A percentile compares a stretch with the other conserved stretches of the same genome.
Evolutionary conservation across 2,113 vertebrate genomes (phyloP).

Genomic region (Dolichotis patagonum): DNA sequence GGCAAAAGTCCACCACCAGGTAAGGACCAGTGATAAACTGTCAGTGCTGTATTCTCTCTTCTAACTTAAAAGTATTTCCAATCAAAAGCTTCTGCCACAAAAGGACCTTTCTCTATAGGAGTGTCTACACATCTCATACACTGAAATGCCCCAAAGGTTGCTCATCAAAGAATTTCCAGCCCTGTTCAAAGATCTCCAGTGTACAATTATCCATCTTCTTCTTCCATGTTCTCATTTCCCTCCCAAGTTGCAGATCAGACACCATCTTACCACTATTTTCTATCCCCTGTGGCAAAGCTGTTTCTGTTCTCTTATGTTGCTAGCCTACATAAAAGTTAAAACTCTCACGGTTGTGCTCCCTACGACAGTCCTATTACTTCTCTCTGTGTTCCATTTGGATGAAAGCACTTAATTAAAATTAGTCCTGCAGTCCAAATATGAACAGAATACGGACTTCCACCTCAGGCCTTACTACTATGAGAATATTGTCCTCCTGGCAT

Average conservation of each 20-base stretch:
- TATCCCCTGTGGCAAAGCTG: neutral
- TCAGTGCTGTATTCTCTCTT: neutral
- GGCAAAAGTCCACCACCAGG: neutral
- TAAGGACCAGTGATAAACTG: neutral
- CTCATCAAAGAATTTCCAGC: slow-evolving; percentile 17
- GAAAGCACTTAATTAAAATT: slow-evolving; percentile 33
- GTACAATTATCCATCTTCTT: neutral
- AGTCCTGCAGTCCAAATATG: neutral
- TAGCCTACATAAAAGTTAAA: neutral
- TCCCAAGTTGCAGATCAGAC: slow-evolving; percentile 29
- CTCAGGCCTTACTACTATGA: neutral
- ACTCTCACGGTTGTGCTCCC: neutral
- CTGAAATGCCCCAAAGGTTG: neutral
- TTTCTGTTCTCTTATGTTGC: neutral
- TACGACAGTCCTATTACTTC: neutral
- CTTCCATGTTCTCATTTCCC: neutral
- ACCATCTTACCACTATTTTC: neutral
- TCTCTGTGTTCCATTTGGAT: neutral
- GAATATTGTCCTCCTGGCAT: neutral
- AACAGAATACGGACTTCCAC: slow-evolving; percentile 4
- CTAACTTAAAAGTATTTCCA: slow-evolving; percentile 23
- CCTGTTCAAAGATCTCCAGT: slow-evolving; percentile 25
- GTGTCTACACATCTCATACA: neutral
- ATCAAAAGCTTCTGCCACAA: slow-evolving; percentile 21
- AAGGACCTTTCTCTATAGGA: neutral